Base-by-base conservation (phyloP, 2,888 invertebrate genomes). In the Lumbricus terrestris region DNA sequence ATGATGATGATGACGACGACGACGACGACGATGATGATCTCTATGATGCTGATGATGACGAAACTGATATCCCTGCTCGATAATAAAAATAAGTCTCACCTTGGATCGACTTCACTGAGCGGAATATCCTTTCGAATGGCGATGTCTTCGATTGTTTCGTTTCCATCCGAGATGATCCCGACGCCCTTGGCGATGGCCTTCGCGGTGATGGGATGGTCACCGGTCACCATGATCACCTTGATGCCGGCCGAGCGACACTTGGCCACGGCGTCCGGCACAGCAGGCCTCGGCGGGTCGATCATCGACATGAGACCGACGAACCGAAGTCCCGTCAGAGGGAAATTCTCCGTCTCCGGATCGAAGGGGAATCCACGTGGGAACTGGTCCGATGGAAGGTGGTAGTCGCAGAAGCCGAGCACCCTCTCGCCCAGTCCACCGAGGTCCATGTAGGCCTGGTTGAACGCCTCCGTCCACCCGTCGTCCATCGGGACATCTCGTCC, bases 261-360 rank as follows among this genome's bases (percentile, higher is more conserved):
- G 34, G 88, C 88, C 69, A 91, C 91, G 98, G 99, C 99, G 95
- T 98, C 98, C n/a, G 98, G 98, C 92, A 99, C 99, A 94, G 98
- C 98, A 93, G 98, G 98, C 93, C 99, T 96, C 34, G 99, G 99
- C 90, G 99, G 99, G 96, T 99, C 99, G 96, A 99, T 98, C 98
- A 99, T 98, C 92, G 98, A 98, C 97, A 99, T 98, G 42, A 99
- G 96, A 90, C 98, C 99, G 90, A 98, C 97, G 95, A 99, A 99
- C 92, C 98, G 96, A 13, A 95, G 94, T 91, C 97, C 94, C 33
- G 93, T 97, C 92, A 97, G 95, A 82, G 97, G 98, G 96, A 98
- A 98, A 96, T 98, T 98, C 89, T 92, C 96, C 69, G 94, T 94
- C 82, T 95, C 95, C 47, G 94, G 90, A 95, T 98, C 97, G 96